These are phyloP conservation scores for Nycticorax nycticorax DNA, from an alignment of 2,113 vertebrate genomes.

Conservation along the genomic window DNA sequence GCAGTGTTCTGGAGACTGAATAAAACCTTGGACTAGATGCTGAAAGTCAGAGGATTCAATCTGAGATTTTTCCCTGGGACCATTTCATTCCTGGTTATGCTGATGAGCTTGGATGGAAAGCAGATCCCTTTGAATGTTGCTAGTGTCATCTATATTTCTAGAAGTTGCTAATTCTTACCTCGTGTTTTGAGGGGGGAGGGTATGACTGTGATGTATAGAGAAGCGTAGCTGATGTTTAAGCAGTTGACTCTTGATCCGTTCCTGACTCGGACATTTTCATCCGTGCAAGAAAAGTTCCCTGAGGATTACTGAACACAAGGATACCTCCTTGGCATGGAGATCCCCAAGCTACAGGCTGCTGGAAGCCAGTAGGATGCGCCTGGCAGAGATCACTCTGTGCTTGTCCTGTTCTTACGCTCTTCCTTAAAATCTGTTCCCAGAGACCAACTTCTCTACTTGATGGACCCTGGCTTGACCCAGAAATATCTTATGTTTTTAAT, in stretches of 20 bases:
- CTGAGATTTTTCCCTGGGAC: not conserved
- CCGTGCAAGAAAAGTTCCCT: rapidly evolving
- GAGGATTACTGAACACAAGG: not conserved
- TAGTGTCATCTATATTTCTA: not conserved
- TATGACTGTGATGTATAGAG: not conserved
- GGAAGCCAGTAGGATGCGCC: not conserved
- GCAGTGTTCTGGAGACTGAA: not conserved
- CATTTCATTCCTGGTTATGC: not conserved
- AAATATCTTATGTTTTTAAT: not conserved
- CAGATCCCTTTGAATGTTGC: not conserved
- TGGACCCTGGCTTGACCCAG: not conserved
- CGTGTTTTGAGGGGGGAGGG: not conserved
- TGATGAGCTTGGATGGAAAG: not conserved
- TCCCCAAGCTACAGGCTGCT: not conserved
- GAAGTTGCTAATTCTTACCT: not conserved
- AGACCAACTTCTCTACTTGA: not conserved
- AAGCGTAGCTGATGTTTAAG: not conserved
- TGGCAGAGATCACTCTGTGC: not conserved
- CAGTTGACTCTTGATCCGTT: not conserved
- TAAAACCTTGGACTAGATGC: not conserved
- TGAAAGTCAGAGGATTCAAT: not conserved
- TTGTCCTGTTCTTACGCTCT: not conserved
- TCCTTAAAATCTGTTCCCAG: not conserved
- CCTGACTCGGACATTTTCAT: not conserved
- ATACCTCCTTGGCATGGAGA: not conserved